phyloP scores from a whole-genome alignment of 2,888 invertebrate species.

The Deilephila porcellus region DNA sequence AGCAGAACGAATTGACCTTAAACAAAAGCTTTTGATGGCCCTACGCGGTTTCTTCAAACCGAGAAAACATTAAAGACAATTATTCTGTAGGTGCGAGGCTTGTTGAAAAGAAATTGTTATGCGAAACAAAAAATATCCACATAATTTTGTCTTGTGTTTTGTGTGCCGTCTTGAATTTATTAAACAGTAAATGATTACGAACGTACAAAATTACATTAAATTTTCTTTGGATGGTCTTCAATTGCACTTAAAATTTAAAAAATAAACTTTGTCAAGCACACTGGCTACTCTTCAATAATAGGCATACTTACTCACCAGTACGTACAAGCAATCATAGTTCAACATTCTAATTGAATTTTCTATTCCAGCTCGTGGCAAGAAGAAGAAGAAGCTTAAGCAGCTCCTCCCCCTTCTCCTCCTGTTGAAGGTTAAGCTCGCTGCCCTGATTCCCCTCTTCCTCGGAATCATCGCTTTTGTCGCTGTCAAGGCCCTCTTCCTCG shows the following conservation, averaged over 20 bases:
- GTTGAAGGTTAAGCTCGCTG: slow-evolving; percentile 90
- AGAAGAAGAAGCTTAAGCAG: slow-evolving; percentile 91
- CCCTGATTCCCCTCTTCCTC: slow-evolving; percentile 90
- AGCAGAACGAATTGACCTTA: slow-evolving; percentile 23
- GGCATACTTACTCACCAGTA: too few relatives aligned
- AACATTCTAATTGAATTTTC: background rate
- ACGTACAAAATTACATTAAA: background rate
- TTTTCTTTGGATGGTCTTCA: background rate
- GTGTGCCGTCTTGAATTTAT: background rate
- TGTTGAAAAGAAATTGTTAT: background rate
- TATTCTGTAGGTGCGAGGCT: background rate
- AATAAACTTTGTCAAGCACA: too few relatives aligned
- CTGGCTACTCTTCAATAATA: too few relatives aligned
- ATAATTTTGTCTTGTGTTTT: background rate
- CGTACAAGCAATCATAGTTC: background rate
- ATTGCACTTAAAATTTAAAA: too few relatives aligned
- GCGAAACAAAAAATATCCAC: background rate
- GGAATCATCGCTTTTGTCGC: slow-evolving; percentile 90
- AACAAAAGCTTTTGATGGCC: slow-evolving; percentile 40
- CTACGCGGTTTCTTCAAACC: slow-evolving; percentile 36
- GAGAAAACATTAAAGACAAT: background rate
- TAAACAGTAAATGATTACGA: too few relatives aligned
- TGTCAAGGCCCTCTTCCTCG: slow-evolving; percentile 92
- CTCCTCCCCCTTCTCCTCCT: slow-evolving; percentile 90
- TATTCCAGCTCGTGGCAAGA: slow-evolving; percentile 89